Evolutionary conservation across 2,797 vertebrate genomes (phyloP), one percentile per base, ranked within the genome.

Genomic region (Cossypha heuglini): DNA sequence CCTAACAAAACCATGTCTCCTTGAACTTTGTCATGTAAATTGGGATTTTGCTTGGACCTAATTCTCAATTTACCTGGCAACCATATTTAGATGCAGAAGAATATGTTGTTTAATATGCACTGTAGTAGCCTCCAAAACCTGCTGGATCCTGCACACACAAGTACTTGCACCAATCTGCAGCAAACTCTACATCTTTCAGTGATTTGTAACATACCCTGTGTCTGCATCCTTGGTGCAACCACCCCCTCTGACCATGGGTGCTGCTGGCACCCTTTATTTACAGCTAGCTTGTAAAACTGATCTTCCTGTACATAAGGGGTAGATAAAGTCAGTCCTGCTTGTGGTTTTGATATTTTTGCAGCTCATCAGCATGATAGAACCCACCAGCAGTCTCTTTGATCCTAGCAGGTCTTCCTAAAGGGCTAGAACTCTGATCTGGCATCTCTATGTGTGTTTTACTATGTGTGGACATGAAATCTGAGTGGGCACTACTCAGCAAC

Each of bases 231-330:
- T 14, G 10, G n/a, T 21, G 33, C 49, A 48, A n/a, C 14, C 24
- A 2, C 10, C 21, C 29, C 9, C 10, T 54, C 20, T 24, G 38
- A 61, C 26, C 1, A 0, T 9, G 10, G 0, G 0, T 10, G 17
- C 46, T 66, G 46, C 64, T 71, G 68, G 62, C 63, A 51, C 63
- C 58, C 33, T 61, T 61, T 29, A 13, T 42, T 59, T 49, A 20
- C 18, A 37, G 37, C 31, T 19, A 52, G 31, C 52, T 49, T 48
- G n/a, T 37, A 25, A 61, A 38, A 35, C 45, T 49, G n/a, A 38
- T 46, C 49, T 51, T 75, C 29, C 49, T 42, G 18, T 31, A 19
- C 33, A 18, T 28, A 31, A 45, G 10, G 10, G 31, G 11, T 26
- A 66, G 46, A 21, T 35, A 25, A 59, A 62, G 43, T 29, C 38